These are phyloP conservation scores for Notiomystis cincta DNA, from an alignment of 2,113 vertebrate species.

Conservation along the genomic window DNA sequence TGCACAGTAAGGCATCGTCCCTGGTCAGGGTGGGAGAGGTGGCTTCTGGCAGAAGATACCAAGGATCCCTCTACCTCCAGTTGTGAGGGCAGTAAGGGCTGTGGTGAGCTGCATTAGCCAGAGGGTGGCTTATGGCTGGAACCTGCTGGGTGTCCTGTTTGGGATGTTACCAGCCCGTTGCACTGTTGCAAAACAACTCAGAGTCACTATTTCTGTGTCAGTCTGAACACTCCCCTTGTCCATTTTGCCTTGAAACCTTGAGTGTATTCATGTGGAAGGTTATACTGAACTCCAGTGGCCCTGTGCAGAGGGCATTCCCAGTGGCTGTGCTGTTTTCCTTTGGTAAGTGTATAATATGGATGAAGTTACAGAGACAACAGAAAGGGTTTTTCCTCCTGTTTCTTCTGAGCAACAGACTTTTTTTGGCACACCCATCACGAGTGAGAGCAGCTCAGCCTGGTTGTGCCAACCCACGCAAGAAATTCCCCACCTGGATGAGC, in stretches of 20 bases:
- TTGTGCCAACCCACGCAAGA: neutral
- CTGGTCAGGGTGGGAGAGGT: neutral
- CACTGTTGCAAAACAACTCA: neutral
- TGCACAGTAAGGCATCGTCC: neutral
- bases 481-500: neutral
- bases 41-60: neutral
- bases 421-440: neutral
- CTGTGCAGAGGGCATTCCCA: accelerated
- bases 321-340: neutral
- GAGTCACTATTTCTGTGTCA: neutral
- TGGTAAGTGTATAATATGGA: neutral
- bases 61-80: neutral
- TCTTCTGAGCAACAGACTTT: neutral
- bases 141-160: accelerated
- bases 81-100: neutral
- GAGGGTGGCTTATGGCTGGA: accelerated
- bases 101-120: neutral
- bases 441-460: neutral
- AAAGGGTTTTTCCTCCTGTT: neutral
- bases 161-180: neutral
- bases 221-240: accelerated
- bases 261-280: neutral
- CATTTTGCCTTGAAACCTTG: neutral
- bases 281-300: neutral
- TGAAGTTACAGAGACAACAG: neutral